phyloP scores from a whole-genome alignment of 2,797 vertebrate species.

The Malacoraja senta region DNA sequence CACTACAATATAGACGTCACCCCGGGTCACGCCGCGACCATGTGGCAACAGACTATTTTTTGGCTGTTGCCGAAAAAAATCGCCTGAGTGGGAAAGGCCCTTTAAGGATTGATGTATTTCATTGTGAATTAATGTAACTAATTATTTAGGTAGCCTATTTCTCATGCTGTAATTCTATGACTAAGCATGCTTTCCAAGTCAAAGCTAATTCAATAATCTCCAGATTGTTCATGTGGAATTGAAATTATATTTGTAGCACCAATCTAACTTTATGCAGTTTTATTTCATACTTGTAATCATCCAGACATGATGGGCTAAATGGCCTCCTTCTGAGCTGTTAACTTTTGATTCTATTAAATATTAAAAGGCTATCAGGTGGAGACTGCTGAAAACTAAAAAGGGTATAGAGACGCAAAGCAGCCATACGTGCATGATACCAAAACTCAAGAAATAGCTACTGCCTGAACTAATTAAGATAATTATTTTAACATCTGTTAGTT shows the following conservation, averaged over 20 bases:
- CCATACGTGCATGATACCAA: neutral
- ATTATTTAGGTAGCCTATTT: neutral
- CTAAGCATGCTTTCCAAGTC: neutral
- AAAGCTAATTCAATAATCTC: neutral
- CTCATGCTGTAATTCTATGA: neutral
- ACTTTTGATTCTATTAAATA: neutral
- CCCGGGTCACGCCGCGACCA: too few relatives aligned
- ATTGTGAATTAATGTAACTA: neutral
- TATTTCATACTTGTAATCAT: neutral
- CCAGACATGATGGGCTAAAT: too few relatives aligned
- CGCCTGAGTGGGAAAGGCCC: too few relatives aligned
- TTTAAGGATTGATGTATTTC: too few relatives aligned
- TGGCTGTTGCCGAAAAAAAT: too few relatives aligned
- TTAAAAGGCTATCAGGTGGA: neutral
- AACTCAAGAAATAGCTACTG: neutral
- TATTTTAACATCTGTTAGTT: conserved; percentile 1
- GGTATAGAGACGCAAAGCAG: neutral
- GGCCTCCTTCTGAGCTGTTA: too few relatives aligned
- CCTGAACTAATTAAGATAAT: conserved; percentile 15
- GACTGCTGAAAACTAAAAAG: neutral
- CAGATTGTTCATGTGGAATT: neutral
- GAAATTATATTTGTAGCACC: neutral
- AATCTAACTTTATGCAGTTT: neutral
- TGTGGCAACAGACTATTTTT: too few relatives aligned
- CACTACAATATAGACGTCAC: too few relatives aligned